Evolutionary conservation across 2,888 invertebrate genomes (phyloP), one percentile per base, ranked within the genome.

Genomic region (Drosophila ezoana): DNA sequence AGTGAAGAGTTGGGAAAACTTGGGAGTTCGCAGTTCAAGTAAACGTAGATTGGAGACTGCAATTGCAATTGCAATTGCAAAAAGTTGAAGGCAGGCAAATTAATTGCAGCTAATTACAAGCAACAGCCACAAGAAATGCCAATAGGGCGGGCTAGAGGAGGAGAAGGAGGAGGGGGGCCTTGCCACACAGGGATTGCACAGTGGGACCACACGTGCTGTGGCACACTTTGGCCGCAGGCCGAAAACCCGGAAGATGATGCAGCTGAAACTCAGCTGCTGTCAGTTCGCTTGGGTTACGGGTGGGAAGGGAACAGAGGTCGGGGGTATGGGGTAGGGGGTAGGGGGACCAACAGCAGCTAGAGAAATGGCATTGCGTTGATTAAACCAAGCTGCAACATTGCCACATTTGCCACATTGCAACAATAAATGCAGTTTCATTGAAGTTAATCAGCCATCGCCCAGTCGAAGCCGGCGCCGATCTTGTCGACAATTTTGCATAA

Each of bases 401-500:
- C 52, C 37, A 60, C 59, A 62, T 35, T 62, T 59, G 66, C 78
- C 58, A 51, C 71, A 63, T 53, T 47, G 66, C 80, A 72, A 72
- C 86, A 86, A 83, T 83, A 83, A 83, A 83, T 83, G 87, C 87
- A 83, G 79, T 81, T 83, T 83, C 87, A 83, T 83, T 86, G 83
- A 83, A 86, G 87, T 83, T 83, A 86, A 83, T 86, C 83, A 86
- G 79, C 64, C 82, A 66, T 67, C 65, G 45, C 54, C 45, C 32
- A 44, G 81, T 62, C 72, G 79, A 81, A 47, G 47, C 49, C 69
- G 78, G 69, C 79, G 83, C 59, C 45, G 47, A 59, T 61, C 78
- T 44, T 62, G 54, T 76, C 75, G 62, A 67, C 47, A 72, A 57
- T 76, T 75, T 76, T 75, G 75, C 75, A 75, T 75, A 75, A 72